phyloP scores from a whole-genome alignment of 2,797 vertebrate genomes.

The Cyprinella venusta region DNA sequence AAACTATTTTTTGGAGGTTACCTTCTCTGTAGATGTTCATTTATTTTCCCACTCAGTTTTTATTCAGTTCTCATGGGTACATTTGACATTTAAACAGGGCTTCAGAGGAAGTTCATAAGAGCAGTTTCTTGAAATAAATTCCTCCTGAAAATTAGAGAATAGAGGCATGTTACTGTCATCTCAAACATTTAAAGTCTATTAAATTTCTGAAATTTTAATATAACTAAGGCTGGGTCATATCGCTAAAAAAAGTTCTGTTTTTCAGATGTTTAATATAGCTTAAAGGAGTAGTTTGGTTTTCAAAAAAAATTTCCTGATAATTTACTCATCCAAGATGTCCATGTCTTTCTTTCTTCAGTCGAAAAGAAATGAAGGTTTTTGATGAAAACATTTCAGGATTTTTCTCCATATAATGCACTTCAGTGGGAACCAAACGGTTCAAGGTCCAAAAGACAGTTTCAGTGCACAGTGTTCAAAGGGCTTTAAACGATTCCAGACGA shows the following conservation, averaged over 20 bases:
- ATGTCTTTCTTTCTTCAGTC: no score
- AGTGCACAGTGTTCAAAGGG: no score
- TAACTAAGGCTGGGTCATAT: background rate
- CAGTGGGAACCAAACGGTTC: no score
- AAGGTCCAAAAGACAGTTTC: no score
- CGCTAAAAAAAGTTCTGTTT: background rate
- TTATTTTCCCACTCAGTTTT: background rate
- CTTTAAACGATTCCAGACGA: no score
- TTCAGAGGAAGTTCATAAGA: background rate
- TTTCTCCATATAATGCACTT: no score
- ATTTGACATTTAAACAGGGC: background rate
- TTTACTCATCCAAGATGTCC: no score
- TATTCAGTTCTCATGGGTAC: background rate
- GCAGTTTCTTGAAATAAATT: background rate
- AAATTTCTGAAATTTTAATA: background rate
- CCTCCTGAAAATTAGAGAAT: background rate
- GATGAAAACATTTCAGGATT: no score
- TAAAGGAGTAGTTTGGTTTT: no score
- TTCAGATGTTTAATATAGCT: background rate
- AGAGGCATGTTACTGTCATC: background rate
- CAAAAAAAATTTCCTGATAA: no score
- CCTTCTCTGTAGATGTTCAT: background rate
- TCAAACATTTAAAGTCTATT: background rate
- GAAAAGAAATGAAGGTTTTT: no score
- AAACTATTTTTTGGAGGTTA: constrained; percentile 32